phyloP scores from a whole-genome alignment of 2,797 vertebrate genomes.

The Siniperca obscura region DNA sequence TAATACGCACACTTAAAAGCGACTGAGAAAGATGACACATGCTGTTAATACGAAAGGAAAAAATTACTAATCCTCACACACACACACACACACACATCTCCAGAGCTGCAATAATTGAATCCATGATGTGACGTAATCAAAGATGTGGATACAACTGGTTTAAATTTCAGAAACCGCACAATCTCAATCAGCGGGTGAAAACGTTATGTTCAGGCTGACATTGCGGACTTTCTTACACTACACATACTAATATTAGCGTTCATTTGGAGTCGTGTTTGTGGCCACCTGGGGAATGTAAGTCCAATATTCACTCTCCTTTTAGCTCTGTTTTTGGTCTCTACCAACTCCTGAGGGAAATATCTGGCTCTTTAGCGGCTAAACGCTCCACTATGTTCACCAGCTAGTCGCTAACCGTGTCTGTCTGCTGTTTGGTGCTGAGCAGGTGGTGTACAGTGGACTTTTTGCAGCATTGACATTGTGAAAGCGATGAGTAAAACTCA shows the following conservation, averaged over 20 bases:
- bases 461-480: background rate
- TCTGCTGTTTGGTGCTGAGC: background rate
- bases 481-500: background rate
- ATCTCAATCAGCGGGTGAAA: background rate
- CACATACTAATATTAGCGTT: too few relatives aligned
- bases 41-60: conserved; percentile 38
- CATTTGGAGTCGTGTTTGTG: too few relatives aligned
- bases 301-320: too few relatives aligned
- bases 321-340: background rate
- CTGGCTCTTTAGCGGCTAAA: background rate
- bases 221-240: background rate
- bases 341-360: background rate
- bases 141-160: conserved; percentile 11
- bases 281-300: too few relatives aligned
- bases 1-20: conserved; percentile 20
- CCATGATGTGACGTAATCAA: conserved; percentile 23
- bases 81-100: background rate
- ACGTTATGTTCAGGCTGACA: background rate
- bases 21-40: conserved; percentile 36
- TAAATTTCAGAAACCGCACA: background rate
- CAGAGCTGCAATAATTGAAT: conserved; percentile 22
- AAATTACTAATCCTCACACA: conserved; percentile 23
- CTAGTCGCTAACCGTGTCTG: background rate
- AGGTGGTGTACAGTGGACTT: background rate
- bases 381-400: background rate